Conservation (phyloP, 2,797 vertebrate genomes). For the Semaprochilodus insignis region DNA sequence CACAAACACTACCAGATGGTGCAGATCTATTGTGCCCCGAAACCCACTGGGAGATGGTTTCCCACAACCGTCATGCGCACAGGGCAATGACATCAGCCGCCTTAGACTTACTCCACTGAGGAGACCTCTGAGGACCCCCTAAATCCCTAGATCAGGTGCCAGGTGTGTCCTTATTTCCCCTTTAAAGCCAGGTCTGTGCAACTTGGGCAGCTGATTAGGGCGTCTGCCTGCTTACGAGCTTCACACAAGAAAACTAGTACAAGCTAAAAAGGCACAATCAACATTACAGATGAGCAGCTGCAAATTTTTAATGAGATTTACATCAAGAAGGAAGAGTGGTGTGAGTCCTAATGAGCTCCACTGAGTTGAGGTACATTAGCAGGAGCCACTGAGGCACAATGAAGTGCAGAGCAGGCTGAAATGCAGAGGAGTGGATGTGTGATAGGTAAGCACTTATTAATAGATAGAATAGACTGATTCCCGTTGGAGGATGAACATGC, state of each 20-base stretch:
- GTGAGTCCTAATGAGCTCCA: slow-evolving; percentile 55
- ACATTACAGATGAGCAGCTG: slow-evolving; percentile 45
- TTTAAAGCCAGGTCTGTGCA: slow-evolving; percentile 11
- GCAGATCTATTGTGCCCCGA: slow-evolving; percentile 19
- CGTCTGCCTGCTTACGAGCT: slow-evolving; percentile 14
- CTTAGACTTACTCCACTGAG: slow-evolving; percentile 13
- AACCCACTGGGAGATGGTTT: slow-evolving; percentile 33
- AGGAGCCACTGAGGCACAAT: slow-evolving; percentile 22
- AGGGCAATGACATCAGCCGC: slow-evolving; percentile 48
- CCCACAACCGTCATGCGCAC: slow-evolving; percentile 15
- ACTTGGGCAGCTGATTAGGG: slow-evolving; percentile 3
- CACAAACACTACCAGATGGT: slow-evolving; percentile 42
- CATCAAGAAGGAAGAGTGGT: slow-evolving; percentile 41
- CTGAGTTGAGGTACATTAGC: slow-evolving; percentile 35
- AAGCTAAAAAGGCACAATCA: slow-evolving; percentile 32
- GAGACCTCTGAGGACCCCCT: slow-evolving; percentile 20
- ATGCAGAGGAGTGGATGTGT: slow-evolving; percentile 11
- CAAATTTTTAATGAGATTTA: slow-evolving; percentile 55
- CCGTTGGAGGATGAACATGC: background rate
- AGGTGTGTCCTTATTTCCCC: slow-evolving; percentile 28
- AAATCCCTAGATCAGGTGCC: slow-evolving; percentile 11
- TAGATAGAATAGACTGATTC: background rate
- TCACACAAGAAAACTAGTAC: slow-evolving; percentile 20
- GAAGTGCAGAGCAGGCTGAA: slow-evolving; percentile 3
- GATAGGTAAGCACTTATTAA: background rate